Base-by-base conservation (phyloP, 2,888 invertebrate genomes). In the Eucera pruinosa region DNA sequence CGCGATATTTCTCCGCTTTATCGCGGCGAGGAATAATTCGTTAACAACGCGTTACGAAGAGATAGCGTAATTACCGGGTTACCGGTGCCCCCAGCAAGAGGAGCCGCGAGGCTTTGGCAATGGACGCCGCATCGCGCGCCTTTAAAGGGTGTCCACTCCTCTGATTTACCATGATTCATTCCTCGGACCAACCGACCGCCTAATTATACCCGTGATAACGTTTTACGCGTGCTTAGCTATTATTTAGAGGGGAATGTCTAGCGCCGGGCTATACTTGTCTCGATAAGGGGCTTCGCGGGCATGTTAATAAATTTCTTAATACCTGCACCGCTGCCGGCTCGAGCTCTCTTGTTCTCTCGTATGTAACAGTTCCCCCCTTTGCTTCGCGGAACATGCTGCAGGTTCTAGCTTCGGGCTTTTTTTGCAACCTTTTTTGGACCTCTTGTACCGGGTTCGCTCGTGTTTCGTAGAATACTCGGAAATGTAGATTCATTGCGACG, bases 1-100 rank as follows among this genome's bases (percentile, higher is more conserved):
- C 69, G 64, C 66, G 71, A 78, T 81, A 78, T 85, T 83, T 85
- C 83, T 88, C 84, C 80, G 81, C 83, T 84, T 82, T 89, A 89
- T 89, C 89, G 83, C 60, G 58, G 69, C 79, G 82, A 87, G 85
- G 86, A 88, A 89, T 87, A 89, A 89, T 89, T 88, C 87, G 89
- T 89, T 89, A 89, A 87, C 87, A 84, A 81, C 87, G 88, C 84
- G 86, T 89, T 89, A 85, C 82, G 81, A 57, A 75, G 52, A 85
- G 88, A 89, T 88, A 88, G 85, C 85, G 87, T 90, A 89, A 90
- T 89, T 88, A 87, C 83, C 83, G 82, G 87, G 84, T 84, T 81
- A 81, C 78, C 66, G 18, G 43, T 47, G 64, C 71, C 78, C 48
- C 27, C 30, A 45, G 66, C 79, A 11, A 33, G 55, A 23, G 6